Evolutionary conservation across 1,140 invertebrate genomes (phyloP), one percentile per base, ranked within the genome.

Genomic region (Holcopasites calliopsidis): DNA sequence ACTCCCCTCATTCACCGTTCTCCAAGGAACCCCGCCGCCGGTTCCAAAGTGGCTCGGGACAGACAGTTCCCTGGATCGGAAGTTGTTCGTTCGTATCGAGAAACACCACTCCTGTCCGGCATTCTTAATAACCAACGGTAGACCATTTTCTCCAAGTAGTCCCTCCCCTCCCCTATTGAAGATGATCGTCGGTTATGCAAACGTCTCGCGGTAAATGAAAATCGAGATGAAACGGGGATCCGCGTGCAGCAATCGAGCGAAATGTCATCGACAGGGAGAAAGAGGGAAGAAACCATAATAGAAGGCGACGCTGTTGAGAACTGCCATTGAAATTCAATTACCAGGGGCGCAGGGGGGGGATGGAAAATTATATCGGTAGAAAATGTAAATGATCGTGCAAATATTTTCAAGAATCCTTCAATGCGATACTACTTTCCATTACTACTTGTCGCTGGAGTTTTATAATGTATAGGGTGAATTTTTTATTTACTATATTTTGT

Each of bases 321-420:
- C n/a, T n/a, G 66, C 66, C 44, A 38, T 73, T 62, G 55, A 77
- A 66, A 85, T 84, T 84, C 79, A 85, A 85, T 86, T 86, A 86
- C 76, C 77, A 57, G 72, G 3, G 69, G 76, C 58, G 72, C 80
- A 70, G 79, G 60, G 69, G 57, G 42, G 60, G n/a, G n/a, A n/a
- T 73, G 84, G 84, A 86, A 86, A 85, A 85, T 85, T 78, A 84
- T 79, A 86, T 76, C 66, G 80, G 66, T 77, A 80, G 58, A 35
- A n/a, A n/a, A n/a, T n/a, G n/a, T n/a, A n/a, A n/a, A n/a, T n/a
- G n/a, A n/a, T n/a, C n/a, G n/a, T n/a, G n/a, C n/a, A n/a, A n/a
- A n/a, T n/a, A n/a, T n/a, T n/a, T n/a, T n/a, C n/a, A n/a, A n/a
- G n/a, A n/a, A n/a, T n/a, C n/a, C n/a, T n/a, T n/a, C n/a, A n/a